Conservation (phyloP, 2,113 vertebrate species). For the Okapia johnstoni region DNA sequence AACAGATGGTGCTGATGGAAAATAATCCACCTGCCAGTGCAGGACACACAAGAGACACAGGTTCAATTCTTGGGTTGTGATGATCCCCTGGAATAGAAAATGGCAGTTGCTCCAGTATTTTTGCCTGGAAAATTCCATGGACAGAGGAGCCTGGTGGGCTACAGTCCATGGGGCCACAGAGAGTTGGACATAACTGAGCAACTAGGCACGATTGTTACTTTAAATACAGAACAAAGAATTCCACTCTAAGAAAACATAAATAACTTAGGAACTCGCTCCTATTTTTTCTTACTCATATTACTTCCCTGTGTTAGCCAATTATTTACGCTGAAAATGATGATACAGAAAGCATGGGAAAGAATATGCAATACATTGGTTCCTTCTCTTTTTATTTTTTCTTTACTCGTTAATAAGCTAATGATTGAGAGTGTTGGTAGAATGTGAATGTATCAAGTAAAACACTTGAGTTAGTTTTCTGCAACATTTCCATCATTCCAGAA, state of each 20-base stretch:
- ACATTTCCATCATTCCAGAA: neutral
- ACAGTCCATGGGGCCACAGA: neutral
- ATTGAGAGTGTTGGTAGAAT: neutral
- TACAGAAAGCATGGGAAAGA: neutral
- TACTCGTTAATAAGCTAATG: neutral
- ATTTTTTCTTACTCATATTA: neutral
- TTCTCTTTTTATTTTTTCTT: neutral
- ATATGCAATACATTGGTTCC: neutral
- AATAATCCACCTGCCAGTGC: neutral
- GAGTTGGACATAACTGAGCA: neutral
- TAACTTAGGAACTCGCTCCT: neutral
- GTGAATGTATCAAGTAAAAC: neutral
- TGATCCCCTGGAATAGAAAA: neutral
- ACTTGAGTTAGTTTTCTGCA: neutral
- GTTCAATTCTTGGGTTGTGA: neutral
- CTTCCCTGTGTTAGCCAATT: neutral
- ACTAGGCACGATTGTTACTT: neutral
- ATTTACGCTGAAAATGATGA: neutral
- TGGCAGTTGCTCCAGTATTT: neutral
- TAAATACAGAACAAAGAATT: neutral
- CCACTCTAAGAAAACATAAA: neutral
- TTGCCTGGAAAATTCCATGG: neutral
- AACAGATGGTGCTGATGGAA: neutral
- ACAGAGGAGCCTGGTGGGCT: neutral
- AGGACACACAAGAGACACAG: neutral